A percentile compares a stretch with the other conserved stretches of the same genome.
Conservation (phyloP, 1,140 invertebrate genomes). For the Wiebesia pumilae region DNA sequence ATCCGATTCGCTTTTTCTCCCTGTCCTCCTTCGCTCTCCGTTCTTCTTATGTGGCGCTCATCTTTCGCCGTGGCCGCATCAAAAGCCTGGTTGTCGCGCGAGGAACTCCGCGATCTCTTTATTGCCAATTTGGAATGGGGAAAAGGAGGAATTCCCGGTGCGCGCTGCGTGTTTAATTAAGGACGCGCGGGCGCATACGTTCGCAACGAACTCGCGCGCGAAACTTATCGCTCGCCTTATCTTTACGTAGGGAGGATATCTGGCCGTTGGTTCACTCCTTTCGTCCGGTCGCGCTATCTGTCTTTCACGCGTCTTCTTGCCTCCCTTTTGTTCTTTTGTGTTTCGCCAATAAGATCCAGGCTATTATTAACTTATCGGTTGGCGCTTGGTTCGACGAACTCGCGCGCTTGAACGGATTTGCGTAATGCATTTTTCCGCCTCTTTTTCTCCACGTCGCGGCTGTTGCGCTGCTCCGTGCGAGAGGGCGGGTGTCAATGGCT, state of each 20-base stretch:
- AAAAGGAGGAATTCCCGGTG: neutral
- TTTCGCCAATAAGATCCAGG: constrained; percentile 8
- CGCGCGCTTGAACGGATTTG: constrained; percentile 39
- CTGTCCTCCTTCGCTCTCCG: neutral
- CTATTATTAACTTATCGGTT: constrained; percentile 52
- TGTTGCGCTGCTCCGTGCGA: neutral
- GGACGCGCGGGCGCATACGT: neutral
- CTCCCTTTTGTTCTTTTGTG: constrained; percentile 52
- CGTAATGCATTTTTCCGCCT: constrained; percentile 26
- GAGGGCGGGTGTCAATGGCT: constrained; percentile 31
- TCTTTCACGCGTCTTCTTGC: constrained; percentile 15
- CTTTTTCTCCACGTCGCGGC: neutral
- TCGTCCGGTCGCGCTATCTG: neutral
- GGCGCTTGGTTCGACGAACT: constrained; percentile 44
- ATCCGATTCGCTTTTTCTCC: neutral
- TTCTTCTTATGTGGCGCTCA: neutral
- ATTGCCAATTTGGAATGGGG: constrained; percentile 15
- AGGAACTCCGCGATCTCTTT: constrained; percentile 2
- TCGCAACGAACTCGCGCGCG: neutral
- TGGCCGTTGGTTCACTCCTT: neutral
- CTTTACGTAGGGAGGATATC: neutral
- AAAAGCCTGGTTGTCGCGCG: no score
- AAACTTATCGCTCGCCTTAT: constrained; percentile 19
- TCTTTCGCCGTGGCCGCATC: neutral
- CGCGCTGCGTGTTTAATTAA: neutral